Evolutionary conservation across 2,888 invertebrate species (phyloP).

Genomic region (Aromia moschata): DNA sequence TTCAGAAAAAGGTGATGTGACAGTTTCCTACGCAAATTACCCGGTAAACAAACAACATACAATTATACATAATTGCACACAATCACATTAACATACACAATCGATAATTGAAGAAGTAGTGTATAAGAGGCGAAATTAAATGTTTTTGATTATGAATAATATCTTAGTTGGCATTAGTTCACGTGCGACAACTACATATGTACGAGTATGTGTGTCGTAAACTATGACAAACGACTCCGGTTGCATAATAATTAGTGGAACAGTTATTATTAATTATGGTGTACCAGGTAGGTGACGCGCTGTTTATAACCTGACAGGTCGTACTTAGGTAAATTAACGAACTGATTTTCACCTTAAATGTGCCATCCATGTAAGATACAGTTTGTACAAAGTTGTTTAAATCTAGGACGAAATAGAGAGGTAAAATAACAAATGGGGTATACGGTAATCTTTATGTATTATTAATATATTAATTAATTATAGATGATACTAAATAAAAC

Average conservation of each 20-base stretch:
- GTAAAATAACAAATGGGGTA: too few relatives aligned
- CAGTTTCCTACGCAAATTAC: constrained; percentile 44
- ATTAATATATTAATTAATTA: too few relatives aligned
- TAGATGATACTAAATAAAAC: too few relatives aligned
- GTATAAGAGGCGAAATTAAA: constrained; percentile 7
- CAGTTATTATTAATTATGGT: constrained; percentile 6
- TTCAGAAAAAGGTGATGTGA: constrained; percentile 36
- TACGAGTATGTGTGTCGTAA: too few relatives aligned
- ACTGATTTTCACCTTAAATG: neutral
- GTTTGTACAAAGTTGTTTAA: neutral
- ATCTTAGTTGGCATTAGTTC: neutral
- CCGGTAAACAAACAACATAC: constrained; percentile 41
- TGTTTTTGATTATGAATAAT: constrained; percentile 21
- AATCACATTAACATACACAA: constrained; percentile 34
- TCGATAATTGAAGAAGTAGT: constrained; percentile 20
- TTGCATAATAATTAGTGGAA: constrained; percentile 6
- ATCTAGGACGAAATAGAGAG: too few relatives aligned
- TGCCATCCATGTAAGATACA: neutral
- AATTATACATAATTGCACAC: constrained; percentile 41
- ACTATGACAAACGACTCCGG: constrained; percentile 1
- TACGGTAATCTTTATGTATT: too few relatives aligned
- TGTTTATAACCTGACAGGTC: neutral
- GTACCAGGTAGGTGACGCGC: neutral
- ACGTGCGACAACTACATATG: constrained; percentile 4
- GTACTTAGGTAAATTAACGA: too few relatives aligned